Conservation (phyloP, 1,140 invertebrate genomes). For the Anastrepha ludens region DNA sequence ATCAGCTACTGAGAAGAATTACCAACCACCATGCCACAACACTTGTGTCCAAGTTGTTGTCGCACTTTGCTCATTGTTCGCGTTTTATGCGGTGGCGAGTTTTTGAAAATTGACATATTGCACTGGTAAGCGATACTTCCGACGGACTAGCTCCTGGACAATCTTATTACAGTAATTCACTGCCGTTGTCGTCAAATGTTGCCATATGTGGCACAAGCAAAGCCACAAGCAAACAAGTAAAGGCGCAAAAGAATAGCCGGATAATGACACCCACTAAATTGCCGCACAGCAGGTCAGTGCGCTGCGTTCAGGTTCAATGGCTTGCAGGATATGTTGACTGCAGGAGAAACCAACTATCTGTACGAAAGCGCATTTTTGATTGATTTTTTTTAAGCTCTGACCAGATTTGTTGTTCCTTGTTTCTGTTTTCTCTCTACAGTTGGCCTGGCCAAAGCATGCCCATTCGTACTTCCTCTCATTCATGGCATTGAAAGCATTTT, state of each 20-base stretch:
- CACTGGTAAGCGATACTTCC: conserved; percentile 33
- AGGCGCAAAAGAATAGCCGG: conserved; percentile 44
- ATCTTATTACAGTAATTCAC: neutral
- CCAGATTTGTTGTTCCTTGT: neutral
- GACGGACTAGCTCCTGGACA: neutral
- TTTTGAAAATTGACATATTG: conserved; percentile 53
- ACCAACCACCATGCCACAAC: neutral
- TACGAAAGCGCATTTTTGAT: neutral
- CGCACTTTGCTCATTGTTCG: too few species aligned
- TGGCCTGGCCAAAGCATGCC: too few species aligned
- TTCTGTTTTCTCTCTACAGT: too few species aligned
- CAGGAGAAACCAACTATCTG: neutral
- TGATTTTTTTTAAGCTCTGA: neutral
- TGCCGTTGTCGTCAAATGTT: conserved; percentile 41
- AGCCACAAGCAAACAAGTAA: neutral
- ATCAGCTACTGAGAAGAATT: neutral
- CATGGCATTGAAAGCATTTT: neutral
- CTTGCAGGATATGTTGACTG: neutral
- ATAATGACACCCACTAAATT: conserved; percentile 57
- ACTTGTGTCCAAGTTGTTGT: neutral
- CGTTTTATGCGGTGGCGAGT: conserved; percentile 20
- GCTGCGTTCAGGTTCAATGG: conserved; percentile 21
- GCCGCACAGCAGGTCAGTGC: conserved; percentile 37
- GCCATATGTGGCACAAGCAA: conserved; percentile 52
- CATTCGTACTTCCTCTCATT: neutral